Base-by-base conservation (phyloP, 1,140 invertebrate genomes). In the Ceratosolen solmsi region DNA sequence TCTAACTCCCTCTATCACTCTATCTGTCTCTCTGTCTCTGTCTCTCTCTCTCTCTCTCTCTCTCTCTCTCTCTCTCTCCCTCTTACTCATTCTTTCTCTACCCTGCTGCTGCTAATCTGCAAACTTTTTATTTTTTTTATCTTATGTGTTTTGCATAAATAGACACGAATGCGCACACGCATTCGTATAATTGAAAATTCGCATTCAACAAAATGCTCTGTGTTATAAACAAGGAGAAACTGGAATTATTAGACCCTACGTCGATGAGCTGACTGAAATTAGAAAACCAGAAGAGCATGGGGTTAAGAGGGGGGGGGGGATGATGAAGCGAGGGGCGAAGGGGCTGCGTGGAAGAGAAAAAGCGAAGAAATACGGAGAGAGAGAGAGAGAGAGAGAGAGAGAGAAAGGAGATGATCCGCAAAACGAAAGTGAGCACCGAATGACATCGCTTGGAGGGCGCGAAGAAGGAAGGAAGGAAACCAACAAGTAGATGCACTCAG, bases 391-490 rank as follows among this genome's bases (percentile, higher is more conserved):
- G 49, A 22, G 20, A 30, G 49, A 54, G 27, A 13, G 20, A 0
- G 22, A 77, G 58, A 46, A 58, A 65, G 46, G 15, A 65, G 38
- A 25, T 13, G 27, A 75, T 75, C 30, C 17, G 54, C 13, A 30
- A 49, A n/a, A 68, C 25, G 58, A 33, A 49, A 27, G 46, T 11
- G 20, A 60, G 70, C 25, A 1, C n/a, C 38, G 58, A 82, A 82
- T 79, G 78, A 74, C 73, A 79, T 74, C 63, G 81, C 70, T 65
- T 73, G 9, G 78, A 65, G 82, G 56, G 80, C 58, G 68, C 36
- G 63, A 60, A 65, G 56, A 54, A 30, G 22, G n/a, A 49, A 41
- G 80, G 20, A 54, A 79, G 71, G 33, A 72, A 74, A 70, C 15
- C 11, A 27, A 30, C 73, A 58, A 75, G 77, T 76, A 36, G 60